A percentile compares a stretch with the other conserved stretches of the same genome.
These are phyloP conservation scores for Podocnemis expansa DNA, from an alignment of 2,113 vertebrate species.

Conservation along the genomic window DNA sequence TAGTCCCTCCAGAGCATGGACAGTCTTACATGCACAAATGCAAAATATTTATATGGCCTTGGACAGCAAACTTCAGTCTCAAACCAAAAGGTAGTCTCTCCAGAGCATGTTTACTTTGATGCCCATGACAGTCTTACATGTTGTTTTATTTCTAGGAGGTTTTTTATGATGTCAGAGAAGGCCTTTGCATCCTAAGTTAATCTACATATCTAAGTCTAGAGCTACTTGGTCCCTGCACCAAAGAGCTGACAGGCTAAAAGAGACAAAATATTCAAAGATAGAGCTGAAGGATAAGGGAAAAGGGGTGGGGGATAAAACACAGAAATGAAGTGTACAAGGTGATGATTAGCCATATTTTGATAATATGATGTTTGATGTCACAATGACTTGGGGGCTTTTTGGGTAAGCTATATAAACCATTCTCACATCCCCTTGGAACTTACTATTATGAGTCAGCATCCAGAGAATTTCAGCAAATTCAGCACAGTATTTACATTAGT, in stretches of 20 bases:
- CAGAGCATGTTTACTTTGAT: not conserved
- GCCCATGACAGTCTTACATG: not conserved
- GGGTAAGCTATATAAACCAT: not conserved
- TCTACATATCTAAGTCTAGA: not conserved
- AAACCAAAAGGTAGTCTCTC: not conserved
- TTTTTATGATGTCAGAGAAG: not conserved
- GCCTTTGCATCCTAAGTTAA: not conserved
- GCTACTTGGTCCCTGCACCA: not conserved
- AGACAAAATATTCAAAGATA: not conserved
- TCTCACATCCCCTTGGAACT: not conserved
- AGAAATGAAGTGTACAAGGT: not conserved
- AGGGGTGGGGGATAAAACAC: not conserved
- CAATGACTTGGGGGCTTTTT: not conserved
- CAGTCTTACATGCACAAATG: too few species aligned
- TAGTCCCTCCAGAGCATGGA: not conserved
- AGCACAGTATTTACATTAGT: not conserved
- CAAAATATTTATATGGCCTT: not conserved
- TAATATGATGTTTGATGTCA: not conserved
- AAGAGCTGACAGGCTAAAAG: not conserved
- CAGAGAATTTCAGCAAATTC: not conserved
- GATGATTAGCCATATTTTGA: rapidly evolving
- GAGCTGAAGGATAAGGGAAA: not conserved
- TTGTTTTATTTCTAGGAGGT: not conserved
- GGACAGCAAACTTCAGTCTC: not conserved
- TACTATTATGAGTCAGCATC: not conserved